Base-by-base conservation (phyloP, 2,888 invertebrate genomes). In the Terebella lapidaria region DNA sequence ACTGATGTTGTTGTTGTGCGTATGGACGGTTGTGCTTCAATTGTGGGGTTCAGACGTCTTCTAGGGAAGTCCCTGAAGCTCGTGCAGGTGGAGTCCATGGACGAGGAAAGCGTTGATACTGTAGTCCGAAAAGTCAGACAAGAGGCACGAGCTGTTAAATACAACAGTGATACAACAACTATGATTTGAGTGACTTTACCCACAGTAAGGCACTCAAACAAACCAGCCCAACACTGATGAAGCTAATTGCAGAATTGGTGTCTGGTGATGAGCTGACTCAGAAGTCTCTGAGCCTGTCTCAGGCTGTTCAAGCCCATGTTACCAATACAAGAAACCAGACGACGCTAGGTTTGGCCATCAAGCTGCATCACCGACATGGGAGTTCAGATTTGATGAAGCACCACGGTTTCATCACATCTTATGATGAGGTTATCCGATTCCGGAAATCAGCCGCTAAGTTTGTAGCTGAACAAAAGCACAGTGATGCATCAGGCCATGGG, bases 341-440 rank as follows among this genome's bases (percentile, higher is more conserved):
- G 22, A 58, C 58, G 20, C 54, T 58, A 18, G 46, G 54, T 18
- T 46, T 58, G n/a, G 58, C 54, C n/a, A 54, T 58, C 4, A 58
- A 54, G 1, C 20, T 58, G 22, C 58, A 58, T 27, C 54, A 58
- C 28, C 24, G 46, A 26, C 42, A 22, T 54, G 42, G 58, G 2
- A 29, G 29, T 24, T 26, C 28, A 46, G 54, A 58, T 1, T 26
- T 58, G n/a, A 27, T 58, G 5, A 29, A 54, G 4, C 22, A 51
- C 24, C 28, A 46, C 45, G 58, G 58, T 5, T 24, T 51, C 26
- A 22, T 49, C 10, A 22, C 22, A 10, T 45, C 54, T 15, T 58
- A 58, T 58, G 45, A 54, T 26, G 58, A 58, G 26, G 54, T 58
- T 18, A 3, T 54, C 2, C 54, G 58, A 45, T 58, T 58, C 27